A percentile compares a stretch with the other conserved stretches of the same genome.
phyloP scores from a whole-genome alignment of 1,140 invertebrate species.

The Araneus ventricosus region DNA sequence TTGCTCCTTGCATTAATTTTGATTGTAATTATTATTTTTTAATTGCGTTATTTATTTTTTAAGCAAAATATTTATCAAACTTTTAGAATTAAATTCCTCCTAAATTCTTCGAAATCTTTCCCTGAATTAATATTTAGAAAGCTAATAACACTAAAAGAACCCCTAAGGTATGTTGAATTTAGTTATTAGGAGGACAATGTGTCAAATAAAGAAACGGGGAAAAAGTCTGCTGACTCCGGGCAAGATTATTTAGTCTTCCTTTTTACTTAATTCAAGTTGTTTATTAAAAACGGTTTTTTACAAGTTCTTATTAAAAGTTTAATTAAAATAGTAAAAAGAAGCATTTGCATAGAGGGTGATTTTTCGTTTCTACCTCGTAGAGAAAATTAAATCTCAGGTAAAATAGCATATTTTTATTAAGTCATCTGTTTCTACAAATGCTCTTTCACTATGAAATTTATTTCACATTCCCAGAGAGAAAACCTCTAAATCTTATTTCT shows the following conservation, averaged over 20 bases:
- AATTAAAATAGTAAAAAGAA: background rate
- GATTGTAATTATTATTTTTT: too few species aligned
- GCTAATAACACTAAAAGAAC: background rate
- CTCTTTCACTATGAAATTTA: too few species aligned
- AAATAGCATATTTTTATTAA: background rate
- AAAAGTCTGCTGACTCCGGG: background rate
- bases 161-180: constrained; percentile 4
- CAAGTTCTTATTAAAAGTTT: background rate
- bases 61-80: too few species aligned
- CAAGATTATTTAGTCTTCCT: background rate
- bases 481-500: too few species aligned
- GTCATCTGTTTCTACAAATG: too few species aligned
- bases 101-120: background rate
- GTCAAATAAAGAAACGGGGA: background rate
- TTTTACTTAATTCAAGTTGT: background rate
- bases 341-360: background rate
- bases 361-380: background rate
- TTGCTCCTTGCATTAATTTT: too few species aligned
- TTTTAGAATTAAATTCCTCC: too few species aligned
- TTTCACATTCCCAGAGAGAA: too few species aligned
- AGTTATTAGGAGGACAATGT: constrained; percentile 4
- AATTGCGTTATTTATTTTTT: too few species aligned
- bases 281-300: constrained; percentile 8
- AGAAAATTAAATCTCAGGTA: background rate
- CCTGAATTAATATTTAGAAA: background rate